Evolutionary conservation across 2,113 vertebrate genomes (phyloP), one percentile per base, ranked within the genome.

Genomic region (Grallaria varia): DNA sequence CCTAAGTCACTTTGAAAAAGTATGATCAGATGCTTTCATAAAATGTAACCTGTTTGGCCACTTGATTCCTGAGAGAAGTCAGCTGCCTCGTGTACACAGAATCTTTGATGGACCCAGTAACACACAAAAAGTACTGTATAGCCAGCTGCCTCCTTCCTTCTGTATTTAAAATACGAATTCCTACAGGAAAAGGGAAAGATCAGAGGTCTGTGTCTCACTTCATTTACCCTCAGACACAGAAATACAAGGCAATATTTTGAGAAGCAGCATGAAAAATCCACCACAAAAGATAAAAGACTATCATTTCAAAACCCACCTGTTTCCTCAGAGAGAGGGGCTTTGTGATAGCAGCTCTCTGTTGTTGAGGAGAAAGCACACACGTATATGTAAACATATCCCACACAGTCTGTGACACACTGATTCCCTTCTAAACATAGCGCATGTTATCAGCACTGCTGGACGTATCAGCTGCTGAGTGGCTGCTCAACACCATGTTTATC

Each of bases 371-470:
- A 82, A 93, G 72, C 58, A 73, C 78, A 93, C 78, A 84, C 9
- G 4, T 74, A 78, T n/a, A 66, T n/a, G 37, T 79, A 95, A 97
- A 92, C 84, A 76, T 86, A 44, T 92, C 90, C 90, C 94, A 89
- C 84, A 79, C 13, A 45, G 20, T 6, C 93, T 45, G 89, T 96
- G 96, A 97, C 25, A 21, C 95, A 87, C 53, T 58, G 60, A 69
- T 84, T 96, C 90, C 90, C 93, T 95, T 94, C 97, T 95, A 97
- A 97, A 97, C 94, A 96, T 87, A 97, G 96, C 95, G 77, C 31
- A 8, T 64, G 89, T 92, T 97, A 97, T 97, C 97, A 56, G 84
- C 63, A 31, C 91, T 49, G 55, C 94, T 31, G 87, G 63, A 79
- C 40, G 9, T 50, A 84, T 37, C 90, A 86, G 93, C 95, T 91